Evolutionary conservation across 1,140 invertebrate species (phyloP), one percentile per base, ranked within the genome.

Genomic region (Aleiodes sp.): DNA sequence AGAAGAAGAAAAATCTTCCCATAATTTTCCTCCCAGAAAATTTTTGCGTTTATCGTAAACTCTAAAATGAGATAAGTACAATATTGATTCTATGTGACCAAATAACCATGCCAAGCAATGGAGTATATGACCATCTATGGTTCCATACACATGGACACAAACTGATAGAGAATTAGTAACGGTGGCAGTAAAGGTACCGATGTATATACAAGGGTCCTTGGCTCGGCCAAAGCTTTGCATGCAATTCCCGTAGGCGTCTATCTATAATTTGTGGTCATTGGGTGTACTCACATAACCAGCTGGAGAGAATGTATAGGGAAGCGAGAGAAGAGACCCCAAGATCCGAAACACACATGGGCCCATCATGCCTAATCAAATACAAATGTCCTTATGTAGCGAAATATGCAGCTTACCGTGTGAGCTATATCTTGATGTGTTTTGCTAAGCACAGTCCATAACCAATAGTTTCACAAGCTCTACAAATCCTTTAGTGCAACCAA

Each of bases 261-360:
- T 65, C 69, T 70, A 56, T 52, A 65, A 70, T 63, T 70, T 65
- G 69, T 61, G 63, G 63, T 39, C n/a, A 37, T 41, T 52, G 16
- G 12, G 24, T 21, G 24, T 31, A 60, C 57, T 63, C 46, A 19
- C 57, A 70, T 61, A 46, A 65, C 29, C n/a, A 56, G n/a, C 43
- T 66, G 28, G 3, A 12, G n/a, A n/a, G n/a, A n/a, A 16, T 21
- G 26, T 52, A 21, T 52, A 24, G 16, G 26, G 26, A 52, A 21
- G 46, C 21, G 19, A 52, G 46, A 52, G 46, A 24, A 52, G 46
- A 52, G 46, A 52, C 46, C 21, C 46, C 46, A 52, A 3, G 7
- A 16, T 24, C 46, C 46, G n/a, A 52, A 52, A 52, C 46, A 21
- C 16, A 52, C 46, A 52, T 52, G 26, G 46, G n/a, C n/a, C 46